A percentile compares a stretch with the other conserved stretches of the same genome.
Conservation (phyloP, 2,888 invertebrate species). For the Paralinhomoeus sp. region DNA sequence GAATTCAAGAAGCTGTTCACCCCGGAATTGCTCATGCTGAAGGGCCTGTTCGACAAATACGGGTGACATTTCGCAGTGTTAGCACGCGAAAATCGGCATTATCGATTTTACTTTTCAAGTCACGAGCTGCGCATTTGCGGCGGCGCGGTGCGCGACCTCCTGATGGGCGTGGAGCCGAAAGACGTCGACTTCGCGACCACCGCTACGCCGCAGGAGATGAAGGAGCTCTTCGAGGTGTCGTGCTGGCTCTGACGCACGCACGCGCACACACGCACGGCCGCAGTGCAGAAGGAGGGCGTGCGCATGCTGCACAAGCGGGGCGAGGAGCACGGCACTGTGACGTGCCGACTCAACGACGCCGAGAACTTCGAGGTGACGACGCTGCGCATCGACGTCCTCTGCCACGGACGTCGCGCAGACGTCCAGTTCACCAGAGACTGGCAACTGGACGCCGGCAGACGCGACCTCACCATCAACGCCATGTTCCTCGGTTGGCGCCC, state of each 20-base stretch:
- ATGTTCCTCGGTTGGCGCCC: slow-evolving; percentile 77
- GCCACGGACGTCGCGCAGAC: slow-evolving; percentile 82
- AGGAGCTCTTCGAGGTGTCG: slow-evolving; percentile 64
- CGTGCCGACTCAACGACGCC: slow-evolving; percentile 72
- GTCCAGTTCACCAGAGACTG: slow-evolving; percentile 62
- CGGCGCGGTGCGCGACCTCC: slow-evolving; percentile 61
- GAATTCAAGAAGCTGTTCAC: slow-evolving; percentile 58
- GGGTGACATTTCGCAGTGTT: too few relatives aligned
- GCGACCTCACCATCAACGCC: slow-evolving; percentile 92
- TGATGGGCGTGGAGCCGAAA: slow-evolving; percentile 39
- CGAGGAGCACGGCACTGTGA: slow-evolving; percentile 84
- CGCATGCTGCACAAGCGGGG: slow-evolving; percentile 70
- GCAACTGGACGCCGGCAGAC: slow-evolving; percentile 67
- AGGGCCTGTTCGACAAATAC: slow-evolving; percentile 43
- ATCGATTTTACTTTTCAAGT: too few relatives aligned
- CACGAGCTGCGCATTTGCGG: slow-evolving; percentile 47
- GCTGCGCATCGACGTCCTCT: slow-evolving; percentile 62
- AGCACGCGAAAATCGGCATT: too few relatives aligned
- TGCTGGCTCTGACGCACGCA: too few relatives aligned
- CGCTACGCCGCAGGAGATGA: slow-evolving; percentile 88
- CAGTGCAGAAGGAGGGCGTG: slow-evolving; percentile 48
- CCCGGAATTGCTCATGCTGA: slow-evolving; percentile 48
- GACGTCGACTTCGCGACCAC: slow-evolving; percentile 94
- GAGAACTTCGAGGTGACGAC: slow-evolving; percentile 78
- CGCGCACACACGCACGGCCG: too few relatives aligned